Percentiles rank a stretch among this genome's conserved stretches.
These are phyloP conservation scores for Bombyx huttoni DNA, from an alignment of 2,888 invertebrate genomes.

Conservation along the genomic window DNA sequence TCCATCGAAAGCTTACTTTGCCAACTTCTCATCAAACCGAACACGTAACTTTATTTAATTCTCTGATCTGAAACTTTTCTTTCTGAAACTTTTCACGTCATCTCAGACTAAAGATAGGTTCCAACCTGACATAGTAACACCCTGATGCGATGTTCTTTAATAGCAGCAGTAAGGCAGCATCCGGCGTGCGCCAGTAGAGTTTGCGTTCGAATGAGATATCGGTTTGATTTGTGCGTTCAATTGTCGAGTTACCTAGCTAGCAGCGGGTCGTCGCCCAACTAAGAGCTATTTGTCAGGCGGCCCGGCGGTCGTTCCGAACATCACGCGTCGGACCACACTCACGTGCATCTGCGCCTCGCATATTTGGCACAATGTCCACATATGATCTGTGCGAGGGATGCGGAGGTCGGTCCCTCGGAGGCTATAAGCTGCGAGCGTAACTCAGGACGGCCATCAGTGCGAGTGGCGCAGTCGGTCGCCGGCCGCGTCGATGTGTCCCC, in stretches of 20 bases:
- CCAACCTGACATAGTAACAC: not conserved
- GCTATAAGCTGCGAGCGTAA: not conserved
- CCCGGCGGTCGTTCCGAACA: conserved; percentile 22
- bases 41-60: conserved; percentile 39
- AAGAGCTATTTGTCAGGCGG: conserved; percentile 17
- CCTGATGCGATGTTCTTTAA: not conserved
- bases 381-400: not conserved
- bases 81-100: too few species aligned
- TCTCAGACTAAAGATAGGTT: too few species aligned
- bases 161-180: too few species aligned
- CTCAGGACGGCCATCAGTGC: too few species aligned
- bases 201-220: conserved; percentile 19
- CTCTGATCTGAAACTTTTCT: conserved; percentile 11
- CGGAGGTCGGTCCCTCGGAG: not conserved
- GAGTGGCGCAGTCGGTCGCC: too few species aligned
- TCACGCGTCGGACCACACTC: conserved; percentile 34
- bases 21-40: conserved; percentile 40
- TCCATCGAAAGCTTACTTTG: conserved; percentile 34
- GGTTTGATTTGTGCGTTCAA: conserved; percentile 41
- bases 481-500: too few species aligned
- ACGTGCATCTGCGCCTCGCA: conserved; percentile 33
- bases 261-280: too few species aligned
- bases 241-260: conserved; percentile 17
- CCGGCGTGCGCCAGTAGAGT: not conserved
- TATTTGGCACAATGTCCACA: conserved; percentile 5